These are phyloP conservation scores for Andrena marginata DNA, from an alignment of 2,888 invertebrate species.

Conservation along the genomic window DNA sequence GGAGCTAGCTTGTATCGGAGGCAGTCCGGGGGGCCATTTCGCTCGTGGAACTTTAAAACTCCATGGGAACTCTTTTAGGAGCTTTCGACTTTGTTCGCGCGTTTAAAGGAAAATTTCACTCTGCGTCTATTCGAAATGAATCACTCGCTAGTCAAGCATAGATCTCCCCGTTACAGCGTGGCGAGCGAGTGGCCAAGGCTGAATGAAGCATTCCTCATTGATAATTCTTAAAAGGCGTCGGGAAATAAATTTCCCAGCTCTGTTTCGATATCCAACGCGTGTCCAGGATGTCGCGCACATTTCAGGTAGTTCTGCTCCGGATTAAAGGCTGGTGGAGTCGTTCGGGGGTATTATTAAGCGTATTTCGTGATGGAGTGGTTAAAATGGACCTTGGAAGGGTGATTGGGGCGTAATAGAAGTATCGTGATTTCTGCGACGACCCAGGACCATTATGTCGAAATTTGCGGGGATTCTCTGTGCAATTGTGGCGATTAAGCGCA, in stretches of 20 bases:
- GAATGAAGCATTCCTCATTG: not conserved
- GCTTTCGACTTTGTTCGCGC: not conserved
- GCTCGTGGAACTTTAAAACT: not conserved
- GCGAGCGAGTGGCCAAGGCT: not conserved
- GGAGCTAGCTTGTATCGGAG: conserved; percentile 7
- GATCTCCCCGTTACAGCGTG: not conserved
- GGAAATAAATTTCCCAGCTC: not conserved
- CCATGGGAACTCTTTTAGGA: not conserved
- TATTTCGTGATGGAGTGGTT: no score
- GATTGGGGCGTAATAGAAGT: no score
- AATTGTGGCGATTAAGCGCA: no score
- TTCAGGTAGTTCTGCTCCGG: no score
- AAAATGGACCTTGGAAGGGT: no score
- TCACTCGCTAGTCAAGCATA: not conserved
- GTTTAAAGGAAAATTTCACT: not conserved
- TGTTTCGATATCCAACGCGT: not conserved
- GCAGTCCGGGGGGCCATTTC: not conserved
- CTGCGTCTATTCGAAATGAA: not conserved
- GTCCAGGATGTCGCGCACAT: not conserved
- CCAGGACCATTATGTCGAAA: no score
- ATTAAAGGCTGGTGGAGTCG: no score
- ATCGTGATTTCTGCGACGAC: no score
- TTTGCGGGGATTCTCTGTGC: no score
- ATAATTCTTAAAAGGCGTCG: not conserved
- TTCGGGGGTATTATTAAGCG: not conserved